phyloP scores from a whole-genome alignment of 1,140 invertebrate genomes.

The Anastatus disparis region DNA sequence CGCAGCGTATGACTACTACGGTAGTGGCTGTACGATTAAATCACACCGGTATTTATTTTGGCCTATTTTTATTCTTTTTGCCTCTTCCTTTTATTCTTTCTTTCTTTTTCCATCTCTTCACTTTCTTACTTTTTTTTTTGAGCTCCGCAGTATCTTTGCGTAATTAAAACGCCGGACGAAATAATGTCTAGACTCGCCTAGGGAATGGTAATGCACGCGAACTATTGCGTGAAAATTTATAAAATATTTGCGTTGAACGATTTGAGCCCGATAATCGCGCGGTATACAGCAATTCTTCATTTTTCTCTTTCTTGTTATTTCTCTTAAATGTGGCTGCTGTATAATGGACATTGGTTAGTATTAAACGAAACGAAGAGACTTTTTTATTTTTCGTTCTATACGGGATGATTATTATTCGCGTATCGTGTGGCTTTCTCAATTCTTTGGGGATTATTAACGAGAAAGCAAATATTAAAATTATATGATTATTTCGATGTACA shows the following conservation, averaged over 20 bases:
- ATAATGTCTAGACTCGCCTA: constrained; percentile 3
- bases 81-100: background rate
- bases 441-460: too few species aligned
- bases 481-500: too few species aligned
- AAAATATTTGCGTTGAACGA: constrained; percentile 14
- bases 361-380: too few species aligned
- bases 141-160: constrained; percentile 19
- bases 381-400: too few species aligned
- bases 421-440: too few species aligned
- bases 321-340: background rate
- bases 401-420: too few species aligned
- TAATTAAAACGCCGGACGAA: constrained; percentile 34
- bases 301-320: background rate
- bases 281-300: background rate
- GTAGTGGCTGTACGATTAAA: background rate
- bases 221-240: constrained; percentile 5
- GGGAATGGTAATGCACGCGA: background rate
- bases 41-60: background rate
- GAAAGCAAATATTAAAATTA: too few species aligned
- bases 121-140: constrained; percentile 11
- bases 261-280: constrained; percentile 7
- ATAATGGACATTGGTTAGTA: background rate
- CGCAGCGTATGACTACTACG: background rate
- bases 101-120: background rate
- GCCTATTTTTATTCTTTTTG: background rate